Percentiles rank a stretch among this genome's conserved stretches.
Conservation (phyloP, 2,888 invertebrate genomes). For the Microdon myrmicae region DNA sequence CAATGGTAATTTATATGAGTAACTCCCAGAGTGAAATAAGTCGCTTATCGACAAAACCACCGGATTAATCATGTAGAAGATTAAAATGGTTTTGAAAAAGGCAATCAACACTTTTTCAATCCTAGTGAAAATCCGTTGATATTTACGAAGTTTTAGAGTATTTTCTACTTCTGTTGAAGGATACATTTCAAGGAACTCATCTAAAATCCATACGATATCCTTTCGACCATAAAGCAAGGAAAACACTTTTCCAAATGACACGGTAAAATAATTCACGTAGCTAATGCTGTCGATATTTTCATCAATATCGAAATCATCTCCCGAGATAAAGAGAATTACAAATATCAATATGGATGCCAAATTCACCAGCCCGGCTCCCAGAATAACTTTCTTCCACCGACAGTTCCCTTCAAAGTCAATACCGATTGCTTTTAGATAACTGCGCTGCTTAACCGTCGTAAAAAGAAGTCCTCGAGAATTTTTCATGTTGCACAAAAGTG, state of each 20-base stretch:
- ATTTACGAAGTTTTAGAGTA: background rate
- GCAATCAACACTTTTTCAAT: slow-evolving; percentile 11
- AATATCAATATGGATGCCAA: background rate
- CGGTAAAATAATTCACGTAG: slow-evolving; percentile 35
- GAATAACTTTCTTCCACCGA: background rate
- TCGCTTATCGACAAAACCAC: background rate
- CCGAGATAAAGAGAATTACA: background rate
- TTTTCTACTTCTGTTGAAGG: slow-evolving; percentile 9
- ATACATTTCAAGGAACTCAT: slow-evolving; percentile 23
- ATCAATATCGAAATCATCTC: background rate
- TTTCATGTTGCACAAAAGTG: too few relatives aligned
- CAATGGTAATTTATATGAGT: background rate
- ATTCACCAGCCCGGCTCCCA: background rate
- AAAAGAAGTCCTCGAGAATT: too few relatives aligned
- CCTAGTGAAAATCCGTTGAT: background rate
- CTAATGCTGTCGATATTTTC: slow-evolving; percentile 3
- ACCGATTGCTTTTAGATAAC: too few relatives aligned
- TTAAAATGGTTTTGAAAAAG: slow-evolving; percentile 10
- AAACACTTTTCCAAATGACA: slow-evolving; percentile 29
- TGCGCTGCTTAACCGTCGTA: too few relatives aligned
- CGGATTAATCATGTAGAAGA: slow-evolving; percentile 4
- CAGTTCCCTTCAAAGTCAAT: slow-evolving; percentile 9
- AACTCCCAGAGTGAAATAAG: background rate
- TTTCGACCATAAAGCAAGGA: slow-evolving; percentile 27
- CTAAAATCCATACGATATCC: background rate